Evolutionary conservation across 2,113 vertebrate species (phyloP).

Genomic region (Eudyptes chrysolophus): DNA sequence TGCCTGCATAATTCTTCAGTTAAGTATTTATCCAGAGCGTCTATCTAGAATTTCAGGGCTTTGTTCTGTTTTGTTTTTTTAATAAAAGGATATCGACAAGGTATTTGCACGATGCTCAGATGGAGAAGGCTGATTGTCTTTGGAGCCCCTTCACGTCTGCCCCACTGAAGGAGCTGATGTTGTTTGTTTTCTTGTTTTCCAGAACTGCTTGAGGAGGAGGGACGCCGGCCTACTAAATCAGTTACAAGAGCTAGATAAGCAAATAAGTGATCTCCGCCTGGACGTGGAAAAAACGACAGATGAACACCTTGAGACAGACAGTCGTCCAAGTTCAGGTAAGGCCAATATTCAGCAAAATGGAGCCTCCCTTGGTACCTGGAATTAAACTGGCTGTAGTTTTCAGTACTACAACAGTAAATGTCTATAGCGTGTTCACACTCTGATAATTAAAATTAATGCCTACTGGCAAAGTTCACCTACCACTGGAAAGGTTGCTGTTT

Average conservation of each 20-base stretch:
- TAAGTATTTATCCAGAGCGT: not conserved
- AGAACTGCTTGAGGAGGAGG: slow-evolving; percentile 90
- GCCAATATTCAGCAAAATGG: not conserved
- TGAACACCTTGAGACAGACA: slow-evolving; percentile 88
- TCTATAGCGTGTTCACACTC: not conserved
- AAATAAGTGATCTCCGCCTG: slow-evolving; percentile 90
- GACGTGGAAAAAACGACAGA: slow-evolving; percentile 84
- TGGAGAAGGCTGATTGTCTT: not conserved
- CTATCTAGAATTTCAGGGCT: not conserved
- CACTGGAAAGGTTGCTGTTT: not conserved
- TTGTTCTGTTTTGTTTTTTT: not conserved
- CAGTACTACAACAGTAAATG: not conserved
- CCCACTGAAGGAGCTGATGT: not conserved
- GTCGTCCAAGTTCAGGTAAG: slow-evolving; percentile 93
- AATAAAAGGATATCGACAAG: not conserved
- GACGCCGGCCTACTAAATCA: slow-evolving; percentile 89
- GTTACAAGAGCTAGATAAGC: slow-evolving; percentile 91
- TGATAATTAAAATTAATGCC: not conserved
- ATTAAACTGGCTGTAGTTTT: not conserved
- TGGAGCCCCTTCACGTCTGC: not conserved
- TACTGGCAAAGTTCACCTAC: not conserved
- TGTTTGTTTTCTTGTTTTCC: slow-evolving; percentile 28
- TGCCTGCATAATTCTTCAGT: not conserved
- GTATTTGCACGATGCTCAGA: not conserved
- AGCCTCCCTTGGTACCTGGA: not conserved